These are phyloP conservation scores for Chrysolophus pictus DNA, from an alignment of 2,797 vertebrate species.

Conservation along the genomic window DNA sequence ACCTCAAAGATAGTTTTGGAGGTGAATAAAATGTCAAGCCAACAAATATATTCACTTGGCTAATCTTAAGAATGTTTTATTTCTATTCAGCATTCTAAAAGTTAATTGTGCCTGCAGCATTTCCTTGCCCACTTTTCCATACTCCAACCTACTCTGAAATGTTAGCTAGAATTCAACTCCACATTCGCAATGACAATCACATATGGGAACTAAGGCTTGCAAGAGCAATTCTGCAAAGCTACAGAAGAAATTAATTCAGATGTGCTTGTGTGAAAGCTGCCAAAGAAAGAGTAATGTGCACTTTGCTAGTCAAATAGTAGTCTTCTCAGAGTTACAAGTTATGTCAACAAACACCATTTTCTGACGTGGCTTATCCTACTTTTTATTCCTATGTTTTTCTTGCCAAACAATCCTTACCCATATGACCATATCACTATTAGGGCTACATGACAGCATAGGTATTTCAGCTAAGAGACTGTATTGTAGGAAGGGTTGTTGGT, in stretches of 20 bases:
- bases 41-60: background rate
- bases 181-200: background rate
- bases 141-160: too few relatives aligned
- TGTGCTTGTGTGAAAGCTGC: background rate
- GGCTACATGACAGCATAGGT: background rate
- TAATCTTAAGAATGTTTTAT: background rate
- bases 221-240: background rate
- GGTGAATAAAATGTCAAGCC: background rate
- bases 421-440: background rate
- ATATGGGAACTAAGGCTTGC: background rate
- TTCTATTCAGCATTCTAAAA: background rate
- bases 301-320: background rate
- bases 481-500: fast-evolving
- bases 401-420: background rate
- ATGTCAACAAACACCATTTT: background rate
- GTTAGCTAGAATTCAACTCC: background rate
- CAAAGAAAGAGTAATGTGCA: background rate
- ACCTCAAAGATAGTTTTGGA: fast-evolving
- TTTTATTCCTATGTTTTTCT: background rate
- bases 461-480: background rate
- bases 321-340: background rate
- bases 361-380: background rate
- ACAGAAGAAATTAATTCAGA: background rate
- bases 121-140: background rate
- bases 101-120: background rate